Evolutionary conservation across 2,113 vertebrate species (phyloP), one percentile per base, ranked within the genome.

Genomic region (Mustela lutreola): DNA sequence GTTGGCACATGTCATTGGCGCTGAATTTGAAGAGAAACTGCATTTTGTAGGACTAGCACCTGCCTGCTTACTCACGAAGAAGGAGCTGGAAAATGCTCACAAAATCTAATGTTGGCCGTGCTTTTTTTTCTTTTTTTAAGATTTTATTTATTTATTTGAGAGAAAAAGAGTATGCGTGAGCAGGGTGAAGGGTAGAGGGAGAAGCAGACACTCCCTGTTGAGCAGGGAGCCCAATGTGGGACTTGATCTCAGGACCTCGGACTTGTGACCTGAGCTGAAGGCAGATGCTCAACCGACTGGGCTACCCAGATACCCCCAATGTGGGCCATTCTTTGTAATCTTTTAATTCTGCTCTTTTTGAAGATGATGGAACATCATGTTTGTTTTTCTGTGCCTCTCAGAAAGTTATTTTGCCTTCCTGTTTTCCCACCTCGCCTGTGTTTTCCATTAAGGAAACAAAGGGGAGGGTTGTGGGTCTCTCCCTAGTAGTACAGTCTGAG

Each of bases 1-100:
- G 6, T 7, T 2, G 4, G 18, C 0, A 2, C 3, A 1, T 11
- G 21, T 56, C 31, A 19, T 2, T 31, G 42, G 58, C 4, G 0
- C 42, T 53, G 62, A n/a, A 10, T 45, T 56, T 70, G 76, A 65
- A 16, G 63, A 63, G 63, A 73, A 60, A 11, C 33, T 2, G 1
- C 21, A 36, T 71, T 48, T 24, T 2, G 53, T 65, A 39, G 48
- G 50, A 50, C 48, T 4, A 12, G 14, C 14, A 42, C 2, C 63
- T 14, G 56, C 50, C 45, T n/a, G 2, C 36, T 50, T 0, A 24
- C 18, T 21, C 58, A 15, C 33, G 3, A 7, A 36, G 12, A 56
- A 36, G 76, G 33, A 24, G 9, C 63, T 50, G 56, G 83, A 26
- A 45, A 42, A 0, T 56, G 31, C n/a, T 75, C 58, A 6, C 63